Base-by-base conservation (phyloP, 1,140 invertebrate species). In the Radopholus similis region DNA sequence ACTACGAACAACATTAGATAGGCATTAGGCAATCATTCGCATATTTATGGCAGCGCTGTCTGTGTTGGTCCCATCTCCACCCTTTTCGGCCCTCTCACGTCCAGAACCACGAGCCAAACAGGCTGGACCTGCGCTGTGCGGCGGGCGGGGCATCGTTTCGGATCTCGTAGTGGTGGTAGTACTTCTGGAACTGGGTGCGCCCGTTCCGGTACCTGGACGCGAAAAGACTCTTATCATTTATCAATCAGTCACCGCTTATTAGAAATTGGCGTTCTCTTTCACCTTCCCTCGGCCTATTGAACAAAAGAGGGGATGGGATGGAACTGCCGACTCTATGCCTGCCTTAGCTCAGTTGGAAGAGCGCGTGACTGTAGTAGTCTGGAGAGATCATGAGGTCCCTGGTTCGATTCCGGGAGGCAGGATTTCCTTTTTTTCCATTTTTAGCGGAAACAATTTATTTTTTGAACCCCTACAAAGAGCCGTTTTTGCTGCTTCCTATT, bases 41-140 rank as follows among this genome's bases (percentile, higher is more conserved):
- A n/a, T n/a, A n/a, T 42, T 42, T 42, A 51, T 51, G 47, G 47
- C 47, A 51, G 47, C 47, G 30, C 6, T 4, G 15, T 18, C 4
- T 18, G 1, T 11, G 18, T 8, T 26, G 21, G 30, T 51, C 47
- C 9, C n/a, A 51, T 23, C 30, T 51, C 30, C 9, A 11, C 23
- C 8, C n/a, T 38, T 62, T 30, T 26, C 30, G 32, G 40, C 30
- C 2, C 30, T 34, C n/a, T 60, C 28, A 60, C 6, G 40, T 42
- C 58, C 58, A 62, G 40, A 60, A 60, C 57, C 57, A 60, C 21
- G 59, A 62, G 32, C 59, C 59, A 42, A 62, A 62, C 42, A 49
- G 28, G 28, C 40, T 62, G 49, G 42, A 26, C 1, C 42, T 21
- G 42, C 40, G 38, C 23, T 32, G 40, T 21, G 59, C 28, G 32